A percentile compares a stretch with the other conserved stretches of the same genome.
Evolutionary conservation across 2,113 vertebrate species (phyloP).

Genomic region (Seriola quinqueradiata): DNA sequence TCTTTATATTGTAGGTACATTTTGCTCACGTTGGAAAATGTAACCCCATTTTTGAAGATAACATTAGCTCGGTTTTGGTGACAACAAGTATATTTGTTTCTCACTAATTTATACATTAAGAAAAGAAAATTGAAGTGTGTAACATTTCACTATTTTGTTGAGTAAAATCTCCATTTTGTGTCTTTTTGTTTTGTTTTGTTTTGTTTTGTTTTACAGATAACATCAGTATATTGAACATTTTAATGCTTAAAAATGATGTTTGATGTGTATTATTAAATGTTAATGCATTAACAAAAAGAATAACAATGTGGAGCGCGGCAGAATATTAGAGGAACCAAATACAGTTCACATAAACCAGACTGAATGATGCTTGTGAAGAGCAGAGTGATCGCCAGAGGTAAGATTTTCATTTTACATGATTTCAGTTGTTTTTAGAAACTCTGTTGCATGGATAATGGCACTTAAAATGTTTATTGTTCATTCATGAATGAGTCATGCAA

Average conservation of each 20-base stretch:
- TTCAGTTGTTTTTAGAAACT: constrained; percentile 33
- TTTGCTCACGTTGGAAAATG: no score
- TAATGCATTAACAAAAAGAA: constrained; percentile 13
- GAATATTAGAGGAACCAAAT: constrained; percentile 16
- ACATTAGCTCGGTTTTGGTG: background rate
- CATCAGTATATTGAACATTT: background rate
- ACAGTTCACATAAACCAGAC: background rate
- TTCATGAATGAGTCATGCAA: constrained; percentile 42
- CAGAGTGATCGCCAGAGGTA: constrained; percentile 43
- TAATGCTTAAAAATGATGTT: background rate
- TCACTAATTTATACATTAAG: no score
- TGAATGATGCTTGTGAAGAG: constrained; percentile 24
- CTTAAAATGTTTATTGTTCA: constrained; percentile 33
- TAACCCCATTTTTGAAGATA: no score
- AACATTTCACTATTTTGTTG: no score
- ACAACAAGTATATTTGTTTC: background rate
- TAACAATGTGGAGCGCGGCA: background rate
- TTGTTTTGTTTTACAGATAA: background rate
- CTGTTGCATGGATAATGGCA: constrained; percentile 29
- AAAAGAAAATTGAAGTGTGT: no score
- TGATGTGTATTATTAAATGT: constrained; percentile 5
- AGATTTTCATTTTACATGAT: constrained; percentile 47
- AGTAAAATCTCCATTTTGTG: no score
- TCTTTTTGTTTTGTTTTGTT: background rate
- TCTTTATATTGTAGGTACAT: no score